phyloP scores from a whole-genome alignment of 2,113 vertebrate genomes.

The Cettia cetti region DNA sequence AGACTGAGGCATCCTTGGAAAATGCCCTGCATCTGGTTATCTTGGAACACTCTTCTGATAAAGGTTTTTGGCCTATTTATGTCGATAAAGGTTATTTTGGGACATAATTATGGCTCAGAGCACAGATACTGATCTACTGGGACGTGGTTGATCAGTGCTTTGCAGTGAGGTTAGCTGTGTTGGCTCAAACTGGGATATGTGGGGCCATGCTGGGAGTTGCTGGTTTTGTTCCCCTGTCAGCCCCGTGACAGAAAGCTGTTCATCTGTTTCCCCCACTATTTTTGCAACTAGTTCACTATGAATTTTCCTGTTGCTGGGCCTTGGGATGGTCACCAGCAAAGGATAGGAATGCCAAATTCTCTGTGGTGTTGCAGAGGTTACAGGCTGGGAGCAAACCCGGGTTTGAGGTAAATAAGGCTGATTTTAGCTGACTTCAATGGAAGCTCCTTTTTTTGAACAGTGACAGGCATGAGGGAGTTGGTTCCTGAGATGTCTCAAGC shows the following conservation, averaged over 20 bases:
- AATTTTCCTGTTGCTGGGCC: background rate
- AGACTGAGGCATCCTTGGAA: background rate
- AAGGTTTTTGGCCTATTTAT: background rate
- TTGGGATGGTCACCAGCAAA: background rate
- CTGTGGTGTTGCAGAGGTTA: background rate
- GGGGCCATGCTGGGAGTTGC: background rate
- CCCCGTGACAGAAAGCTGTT: background rate
- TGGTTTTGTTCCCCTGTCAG: background rate
- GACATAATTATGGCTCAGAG: background rate
- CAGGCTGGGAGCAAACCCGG: background rate
- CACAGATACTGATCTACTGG: background rate
- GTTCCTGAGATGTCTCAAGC: background rate
- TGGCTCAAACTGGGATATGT: background rate
- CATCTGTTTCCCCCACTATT: background rate
- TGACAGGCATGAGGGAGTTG: background rate
- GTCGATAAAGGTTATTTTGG: background rate
- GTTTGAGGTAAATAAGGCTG: background rate
- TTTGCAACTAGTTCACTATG: background rate
- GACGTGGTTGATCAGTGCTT: background rate
- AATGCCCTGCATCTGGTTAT: background rate
- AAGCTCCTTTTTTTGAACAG: background rate
- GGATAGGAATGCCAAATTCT: background rate
- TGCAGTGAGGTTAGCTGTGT: background rate
- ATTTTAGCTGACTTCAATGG: background rate
- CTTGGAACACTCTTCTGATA: background rate